Evolutionary conservation across 1,140 invertebrate genomes (phyloP).

Genomic region (Drosophila yakuba): DNA sequence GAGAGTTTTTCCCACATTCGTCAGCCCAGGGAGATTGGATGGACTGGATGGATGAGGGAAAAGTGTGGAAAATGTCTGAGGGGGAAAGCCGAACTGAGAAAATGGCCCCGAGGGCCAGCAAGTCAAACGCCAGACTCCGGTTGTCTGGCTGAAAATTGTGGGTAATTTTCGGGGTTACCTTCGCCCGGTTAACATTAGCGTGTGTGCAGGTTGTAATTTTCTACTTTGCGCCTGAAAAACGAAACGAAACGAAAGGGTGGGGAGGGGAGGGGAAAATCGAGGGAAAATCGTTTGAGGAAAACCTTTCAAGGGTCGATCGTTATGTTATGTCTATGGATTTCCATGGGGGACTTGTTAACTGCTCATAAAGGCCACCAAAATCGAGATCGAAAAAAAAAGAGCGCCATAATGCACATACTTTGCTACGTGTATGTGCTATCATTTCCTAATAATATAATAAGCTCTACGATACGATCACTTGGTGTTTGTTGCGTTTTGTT

Average conservation of each 20-base stretch:
- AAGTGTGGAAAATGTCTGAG: slow-evolving; percentile 8
- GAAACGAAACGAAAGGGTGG: slow-evolving; percentile 19
- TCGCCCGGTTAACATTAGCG: slow-evolving; percentile 63
- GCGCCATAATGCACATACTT: neutral
- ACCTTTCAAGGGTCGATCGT: slow-evolving; percentile 17
- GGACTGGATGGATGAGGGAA: neutral
- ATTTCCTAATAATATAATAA: slow-evolving; percentile 43
- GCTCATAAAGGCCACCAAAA: slow-evolving; percentile 44
- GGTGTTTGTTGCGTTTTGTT: slow-evolving; percentile 67
- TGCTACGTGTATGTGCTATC: slow-evolving; percentile 3
- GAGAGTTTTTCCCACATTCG: slow-evolving; percentile 69
- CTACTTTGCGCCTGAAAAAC: slow-evolving; percentile 76
- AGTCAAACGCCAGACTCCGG: slow-evolving; percentile 52
- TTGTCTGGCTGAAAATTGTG: slow-evolving; percentile 62
- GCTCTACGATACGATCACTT: slow-evolving; percentile 31
- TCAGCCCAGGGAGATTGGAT: slow-evolving; percentile 14
- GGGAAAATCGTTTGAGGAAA: slow-evolving; percentile 19
- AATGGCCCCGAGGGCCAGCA: slow-evolving; percentile 60
- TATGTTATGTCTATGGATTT: slow-evolving; percentile 44
- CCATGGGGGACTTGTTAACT: slow-evolving; percentile 43
- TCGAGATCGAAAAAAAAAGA: slow-evolving; percentile 5
- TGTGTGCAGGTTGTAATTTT: slow-evolving; percentile 80
- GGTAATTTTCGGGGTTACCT: slow-evolving; percentile 65
- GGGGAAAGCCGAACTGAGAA: slow-evolving; percentile 49
- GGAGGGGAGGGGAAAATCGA: slow-evolving; percentile 1